Evolutionary conservation across 2,113 vertebrate genomes (phyloP).

Genomic region (Ptyas mucosa): DNA sequence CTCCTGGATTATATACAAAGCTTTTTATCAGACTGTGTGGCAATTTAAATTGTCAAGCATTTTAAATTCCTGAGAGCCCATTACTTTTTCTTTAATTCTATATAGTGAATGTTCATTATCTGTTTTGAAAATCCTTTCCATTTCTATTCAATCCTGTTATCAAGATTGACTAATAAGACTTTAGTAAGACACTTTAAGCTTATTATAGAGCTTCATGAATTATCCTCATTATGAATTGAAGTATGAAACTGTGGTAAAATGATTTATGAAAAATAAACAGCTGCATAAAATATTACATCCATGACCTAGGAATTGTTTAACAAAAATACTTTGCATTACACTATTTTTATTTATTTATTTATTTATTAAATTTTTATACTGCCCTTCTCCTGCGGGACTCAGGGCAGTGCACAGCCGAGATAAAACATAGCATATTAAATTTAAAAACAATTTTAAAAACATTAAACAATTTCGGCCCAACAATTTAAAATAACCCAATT

Average conservation of each 20-base stretch:
- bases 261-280: constrained; percentile 56
- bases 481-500: too few relatives aligned
- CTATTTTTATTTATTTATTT: too few relatives aligned
- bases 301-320: constrained; percentile 35
- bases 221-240: constrained; percentile 45
- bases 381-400: too few relatives aligned
- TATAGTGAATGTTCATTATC: constrained; percentile 61
- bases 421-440: too few relatives aligned
- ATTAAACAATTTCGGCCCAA: too few relatives aligned
- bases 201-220: constrained; percentile 46
- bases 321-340: constrained; percentile 39
- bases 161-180: constrained; percentile 53
- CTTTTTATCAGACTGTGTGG: not conserved
- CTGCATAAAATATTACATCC: constrained; percentile 30
- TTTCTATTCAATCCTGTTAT: constrained; percentile 57
- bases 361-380: too few relatives aligned
- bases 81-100: constrained; percentile 45
- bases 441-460: too few relatives aligned
- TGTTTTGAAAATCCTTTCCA: constrained; percentile 64
- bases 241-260: constrained; percentile 52
- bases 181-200: constrained; percentile 58
- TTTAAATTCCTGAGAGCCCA: constrained; percentile 59
- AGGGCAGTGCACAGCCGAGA: too few relatives aligned
- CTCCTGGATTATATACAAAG: not conserved
- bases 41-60: constrained; percentile 56